Conservation (phyloP, 2,113 vertebrate genomes). For the Vanacampus margaritifer region DNA sequence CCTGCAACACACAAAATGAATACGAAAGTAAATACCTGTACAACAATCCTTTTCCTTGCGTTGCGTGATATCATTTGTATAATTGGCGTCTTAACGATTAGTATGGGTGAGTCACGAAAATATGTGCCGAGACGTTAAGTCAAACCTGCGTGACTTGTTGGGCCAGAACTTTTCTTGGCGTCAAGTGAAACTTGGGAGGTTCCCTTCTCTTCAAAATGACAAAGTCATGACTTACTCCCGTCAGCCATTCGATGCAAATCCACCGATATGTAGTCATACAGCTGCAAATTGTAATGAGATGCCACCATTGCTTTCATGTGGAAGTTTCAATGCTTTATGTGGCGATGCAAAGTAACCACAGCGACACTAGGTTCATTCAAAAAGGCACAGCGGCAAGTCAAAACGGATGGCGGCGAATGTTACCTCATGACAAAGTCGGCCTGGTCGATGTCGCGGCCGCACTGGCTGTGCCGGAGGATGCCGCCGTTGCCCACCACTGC, state of each 20-base stretch:
- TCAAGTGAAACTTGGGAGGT: background rate
- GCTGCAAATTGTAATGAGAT: no score
- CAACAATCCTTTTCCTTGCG: background rate
- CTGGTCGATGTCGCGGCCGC: slow-evolving; percentile 86
- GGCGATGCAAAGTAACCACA: background rate
- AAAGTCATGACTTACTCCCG: no score
- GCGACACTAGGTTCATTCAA: background rate
- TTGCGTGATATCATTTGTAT: background rate
- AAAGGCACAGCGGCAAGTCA: background rate
- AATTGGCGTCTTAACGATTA: background rate
- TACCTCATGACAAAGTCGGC: slow-evolving; percentile 95
- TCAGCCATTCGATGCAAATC: no score
- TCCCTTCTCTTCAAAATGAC: background rate
- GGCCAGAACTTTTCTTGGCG: background rate
- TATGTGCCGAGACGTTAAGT: background rate
- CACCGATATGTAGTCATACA: no score
- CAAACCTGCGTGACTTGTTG: background rate
- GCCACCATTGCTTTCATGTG: background rate
- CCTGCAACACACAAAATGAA: slow-evolving; percentile 54
- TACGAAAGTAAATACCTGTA: no score
- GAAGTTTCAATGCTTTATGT: background rate
- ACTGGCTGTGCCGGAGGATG: slow-evolving; percentile 88
- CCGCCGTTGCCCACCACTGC: slow-evolving; percentile 95
- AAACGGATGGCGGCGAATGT: slow-evolving; percentile 29
- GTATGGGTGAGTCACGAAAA: background rate